Percentiles rank a stretch among this genome's conserved stretches.
phyloP scores from a whole-genome alignment of 1,140 invertebrate genomes.

The Drosophila auraria region DNA sequence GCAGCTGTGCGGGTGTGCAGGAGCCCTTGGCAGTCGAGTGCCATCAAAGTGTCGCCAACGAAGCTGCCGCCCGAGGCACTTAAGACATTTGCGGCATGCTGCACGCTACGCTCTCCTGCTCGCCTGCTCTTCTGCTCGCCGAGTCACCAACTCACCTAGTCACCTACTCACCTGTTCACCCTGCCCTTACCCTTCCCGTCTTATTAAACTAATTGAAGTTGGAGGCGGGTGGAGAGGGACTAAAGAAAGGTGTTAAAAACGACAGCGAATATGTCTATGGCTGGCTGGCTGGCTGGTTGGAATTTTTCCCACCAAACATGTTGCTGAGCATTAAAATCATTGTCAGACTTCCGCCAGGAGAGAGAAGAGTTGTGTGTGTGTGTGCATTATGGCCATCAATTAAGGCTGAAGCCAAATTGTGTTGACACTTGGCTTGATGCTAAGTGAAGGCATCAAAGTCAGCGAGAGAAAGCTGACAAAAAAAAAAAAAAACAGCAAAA shows the following conservation, averaged over 20 bases:
- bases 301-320: constrained; percentile 52
- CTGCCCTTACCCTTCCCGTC: constrained; percentile 1
- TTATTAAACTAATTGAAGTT: constrained; percentile 73
- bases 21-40: constrained; percentile 66
- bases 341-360: constrained; percentile 46
- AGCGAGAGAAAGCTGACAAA: constrained; percentile 19
- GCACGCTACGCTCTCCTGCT: constrained; percentile 46
- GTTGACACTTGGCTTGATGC: constrained; percentile 76
- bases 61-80: constrained; percentile 69
- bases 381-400: constrained; percentile 75
- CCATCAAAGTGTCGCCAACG: constrained; percentile 74
- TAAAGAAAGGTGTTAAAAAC: constrained; percentile 71
- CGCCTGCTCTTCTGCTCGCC: background rate
- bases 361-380: constrained; percentile 32
- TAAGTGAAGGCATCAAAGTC: constrained; percentile 69
- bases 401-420: constrained; percentile 68
- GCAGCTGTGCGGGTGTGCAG: constrained; percentile 8
- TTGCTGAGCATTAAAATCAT: constrained; percentile 78
- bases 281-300: constrained; percentile 44
- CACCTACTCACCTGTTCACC: constrained; percentile 6
- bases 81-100: constrained; percentile 78
- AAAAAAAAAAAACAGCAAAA: constrained; percentile 1
- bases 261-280: constrained; percentile 58
- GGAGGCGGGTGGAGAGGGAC: constrained; percentile 13
- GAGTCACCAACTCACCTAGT: constrained; percentile 3